These are phyloP conservation scores for Cheilosia pagana DNA, from an alignment of 2,888 invertebrate species.

Conservation along the genomic window DNA sequence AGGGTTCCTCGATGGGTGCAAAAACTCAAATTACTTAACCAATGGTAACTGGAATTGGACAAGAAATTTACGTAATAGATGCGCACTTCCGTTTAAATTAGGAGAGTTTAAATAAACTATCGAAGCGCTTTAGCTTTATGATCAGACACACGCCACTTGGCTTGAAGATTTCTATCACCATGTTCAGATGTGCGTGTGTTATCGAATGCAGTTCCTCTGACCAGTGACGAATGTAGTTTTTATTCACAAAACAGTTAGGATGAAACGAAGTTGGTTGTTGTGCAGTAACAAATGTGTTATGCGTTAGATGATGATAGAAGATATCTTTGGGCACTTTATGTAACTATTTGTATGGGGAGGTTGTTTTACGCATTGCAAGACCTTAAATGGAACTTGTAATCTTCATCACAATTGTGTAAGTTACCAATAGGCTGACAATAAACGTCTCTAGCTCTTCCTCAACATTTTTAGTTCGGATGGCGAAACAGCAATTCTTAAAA, in stretches of 20 bases:
- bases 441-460: no score
- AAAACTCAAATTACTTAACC: background rate
- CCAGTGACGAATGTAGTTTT: background rate
- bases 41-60: background rate
- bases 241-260: constrained; percentile 2
- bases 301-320: background rate
- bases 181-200: background rate
- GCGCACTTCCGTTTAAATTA: background rate
- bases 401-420: no score
- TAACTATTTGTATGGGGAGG: no score
- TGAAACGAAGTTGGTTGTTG: background rate
- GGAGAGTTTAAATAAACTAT: background rate
- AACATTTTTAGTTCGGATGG: no score
- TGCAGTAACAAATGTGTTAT: background rate
- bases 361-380: no score
- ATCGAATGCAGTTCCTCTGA: background rate
- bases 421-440: no score
- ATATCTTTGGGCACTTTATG: background rate
- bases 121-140: background rate
- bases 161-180: background rate
- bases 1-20: background rate
- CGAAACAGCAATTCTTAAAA: no score
- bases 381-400: no score
- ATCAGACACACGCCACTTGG: background rate
- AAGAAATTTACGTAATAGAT: background rate